These are phyloP conservation scores for Miniopterus natalensis DNA, from an alignment of 2,113 vertebrate genomes.

Conservation along the genomic window DNA sequence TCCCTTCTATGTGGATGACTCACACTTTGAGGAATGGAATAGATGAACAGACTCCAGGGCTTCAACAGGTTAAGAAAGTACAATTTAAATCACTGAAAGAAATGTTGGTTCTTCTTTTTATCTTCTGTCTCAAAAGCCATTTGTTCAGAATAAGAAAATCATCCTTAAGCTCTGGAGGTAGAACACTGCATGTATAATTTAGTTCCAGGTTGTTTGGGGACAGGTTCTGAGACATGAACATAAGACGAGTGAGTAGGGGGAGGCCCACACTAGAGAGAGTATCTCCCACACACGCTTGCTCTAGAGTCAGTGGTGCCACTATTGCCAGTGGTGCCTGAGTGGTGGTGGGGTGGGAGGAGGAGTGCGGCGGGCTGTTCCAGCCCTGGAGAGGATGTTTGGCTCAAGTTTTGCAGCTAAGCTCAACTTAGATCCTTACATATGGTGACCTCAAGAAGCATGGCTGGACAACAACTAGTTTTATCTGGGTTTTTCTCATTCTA, in stretches of 20 bases:
- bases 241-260: background rate
- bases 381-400: background rate
- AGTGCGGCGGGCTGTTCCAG: background rate
- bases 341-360: background rate
- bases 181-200: background rate
- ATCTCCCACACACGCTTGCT: background rate
- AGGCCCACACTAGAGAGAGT: background rate
- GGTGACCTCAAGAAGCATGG: background rate
- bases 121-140: constrained; percentile 51
- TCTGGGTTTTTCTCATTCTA: background rate
- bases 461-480: background rate
- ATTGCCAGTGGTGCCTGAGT: background rate
- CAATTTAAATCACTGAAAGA: background rate
- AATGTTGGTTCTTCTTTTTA: background rate
- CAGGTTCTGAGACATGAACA: background rate
- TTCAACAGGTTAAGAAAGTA: background rate
- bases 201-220: background rate
- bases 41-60: background rate
- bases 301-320: no score
- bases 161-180: background rate
- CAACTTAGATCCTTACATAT: background rate
- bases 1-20: background rate
- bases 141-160: constrained; percentile 14
- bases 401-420: background rate
- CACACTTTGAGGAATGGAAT: background rate